Evolutionary conservation across 30 jellyfish, hydroid and myxozoan species (phyloP), one percentile per base, ranked within the genome.

Genomic region (Rhopilema esculentum): DNA sequence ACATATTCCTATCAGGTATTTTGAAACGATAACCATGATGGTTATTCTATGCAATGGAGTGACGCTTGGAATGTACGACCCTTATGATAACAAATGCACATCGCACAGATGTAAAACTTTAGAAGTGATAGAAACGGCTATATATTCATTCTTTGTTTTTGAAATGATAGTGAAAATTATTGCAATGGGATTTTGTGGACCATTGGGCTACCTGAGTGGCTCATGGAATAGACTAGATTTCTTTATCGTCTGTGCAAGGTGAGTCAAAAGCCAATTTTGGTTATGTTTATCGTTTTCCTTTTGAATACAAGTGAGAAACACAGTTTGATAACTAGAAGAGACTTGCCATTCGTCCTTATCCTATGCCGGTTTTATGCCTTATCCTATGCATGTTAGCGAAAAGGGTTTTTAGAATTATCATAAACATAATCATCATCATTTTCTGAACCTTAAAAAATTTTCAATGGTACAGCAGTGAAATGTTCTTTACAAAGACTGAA

Each of bases 41-140:
- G 92, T 96, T 4, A 96, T 96, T 26, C 48, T 96, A 16, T 40
- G 91, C 78, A 96, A 96, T 69, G 96, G 97, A 48, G 96, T 96
- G 8, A 96, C 99, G 0, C 96, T 96, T n/a, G 99, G 99, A 27
- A 91, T 96, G 92, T 96, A 86, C 91, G 98, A 96, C 69, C 99
- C 99, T 24, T 91, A 89, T 27, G 99, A 96, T 74, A 82, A 76
- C 22, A 76, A 96, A n/a, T 96, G 99, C 89, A 16, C 49, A 1
- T 65, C 97, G 21, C 66, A 80, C 48, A 31, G 92, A 70, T 96
- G 99, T 81, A 65, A 62, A 50, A 79, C 93, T 26, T 80, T 96
- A 28, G 99, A 96, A 78, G 68, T 67, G 25, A 76, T 92, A 49
- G 99, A 96, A 73, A 87, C 97, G 1, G 70, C 72, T 17, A 96